These are phyloP conservation scores for Phoxinus dragarum DNA, from an alignment of 2,797 vertebrate species.

Conservation along the genomic window DNA sequence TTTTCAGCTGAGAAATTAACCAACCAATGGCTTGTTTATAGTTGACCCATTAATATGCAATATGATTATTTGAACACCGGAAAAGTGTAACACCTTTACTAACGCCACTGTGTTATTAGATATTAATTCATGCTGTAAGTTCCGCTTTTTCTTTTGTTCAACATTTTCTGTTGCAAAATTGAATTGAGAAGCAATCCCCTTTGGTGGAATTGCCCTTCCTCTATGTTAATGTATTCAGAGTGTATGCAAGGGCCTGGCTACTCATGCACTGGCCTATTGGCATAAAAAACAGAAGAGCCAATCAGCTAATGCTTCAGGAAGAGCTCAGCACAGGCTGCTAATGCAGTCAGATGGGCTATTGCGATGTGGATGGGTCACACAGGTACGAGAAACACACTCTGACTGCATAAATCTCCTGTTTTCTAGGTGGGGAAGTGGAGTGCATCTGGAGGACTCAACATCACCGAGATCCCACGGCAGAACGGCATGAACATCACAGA, in stretches of 20 bases:
- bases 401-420: constrained; percentile 54
- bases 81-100: constrained; percentile 33
- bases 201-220: constrained; percentile 53
- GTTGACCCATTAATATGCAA: background rate
- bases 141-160: constrained; percentile 47
- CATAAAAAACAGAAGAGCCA: constrained; percentile 69
- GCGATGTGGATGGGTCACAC: constrained; percentile 62
- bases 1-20: background rate
- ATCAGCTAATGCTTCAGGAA: constrained; percentile 74
- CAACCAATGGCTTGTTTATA: background rate
- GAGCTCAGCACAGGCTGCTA: constrained; percentile 66
- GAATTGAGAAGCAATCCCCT: constrained; percentile 58
- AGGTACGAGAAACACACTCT: constrained; percentile 57
- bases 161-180: constrained; percentile 47
- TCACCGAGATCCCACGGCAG: constrained; percentile 91
- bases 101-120: constrained; percentile 40
- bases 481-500: constrained; percentile 96
- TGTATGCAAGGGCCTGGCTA: constrained; percentile 36
- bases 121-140: constrained; percentile 43
- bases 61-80: background rate
- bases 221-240: constrained; percentile 53
- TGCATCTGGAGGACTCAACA: constrained; percentile 91
- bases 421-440: constrained; percentile 96
- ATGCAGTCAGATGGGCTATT: constrained; percentile 64
- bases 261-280: constrained; percentile 56